These are phyloP conservation scores for Poecilia latipinna DNA, from an alignment of 2,113 vertebrate species.

Conservation along the genomic window DNA sequence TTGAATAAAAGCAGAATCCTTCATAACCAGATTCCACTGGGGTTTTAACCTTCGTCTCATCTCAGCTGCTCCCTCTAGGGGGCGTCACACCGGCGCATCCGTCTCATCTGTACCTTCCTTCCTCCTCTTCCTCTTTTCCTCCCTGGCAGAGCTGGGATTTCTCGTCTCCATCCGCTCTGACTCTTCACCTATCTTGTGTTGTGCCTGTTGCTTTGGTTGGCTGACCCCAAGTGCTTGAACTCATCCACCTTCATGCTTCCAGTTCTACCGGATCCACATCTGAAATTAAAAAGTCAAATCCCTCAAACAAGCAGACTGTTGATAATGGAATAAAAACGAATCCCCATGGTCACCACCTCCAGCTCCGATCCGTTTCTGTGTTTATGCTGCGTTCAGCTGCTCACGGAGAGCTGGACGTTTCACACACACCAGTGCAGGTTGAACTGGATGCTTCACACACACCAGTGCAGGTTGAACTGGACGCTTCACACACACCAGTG, in stretches of 20 bases:
- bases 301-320: neutral
- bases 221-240: neutral
- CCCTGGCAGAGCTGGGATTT: too few species aligned
- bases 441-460: neutral
- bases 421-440: neutral
- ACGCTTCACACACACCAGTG: too few species aligned
- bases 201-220: neutral
- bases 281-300: neutral
- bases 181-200: neutral
- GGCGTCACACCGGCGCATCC: too few species aligned
- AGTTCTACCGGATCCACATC: neutral
- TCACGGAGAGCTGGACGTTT: neutral
- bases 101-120: too few species aligned
- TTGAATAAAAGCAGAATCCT: too few species aligned
- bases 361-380: neutral
- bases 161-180: neutral
- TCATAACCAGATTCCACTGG: too few species aligned
- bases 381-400: neutral
- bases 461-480: neutral
- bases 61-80: too few species aligned
- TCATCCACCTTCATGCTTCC: neutral
- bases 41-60: too few species aligned
- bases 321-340: neutral
- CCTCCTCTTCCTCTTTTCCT: too few species aligned
- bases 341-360: neutral